Evolutionary conservation across 2,888 invertebrate genomes (phyloP).

Genomic region (Belgica antarctica): DNA sequence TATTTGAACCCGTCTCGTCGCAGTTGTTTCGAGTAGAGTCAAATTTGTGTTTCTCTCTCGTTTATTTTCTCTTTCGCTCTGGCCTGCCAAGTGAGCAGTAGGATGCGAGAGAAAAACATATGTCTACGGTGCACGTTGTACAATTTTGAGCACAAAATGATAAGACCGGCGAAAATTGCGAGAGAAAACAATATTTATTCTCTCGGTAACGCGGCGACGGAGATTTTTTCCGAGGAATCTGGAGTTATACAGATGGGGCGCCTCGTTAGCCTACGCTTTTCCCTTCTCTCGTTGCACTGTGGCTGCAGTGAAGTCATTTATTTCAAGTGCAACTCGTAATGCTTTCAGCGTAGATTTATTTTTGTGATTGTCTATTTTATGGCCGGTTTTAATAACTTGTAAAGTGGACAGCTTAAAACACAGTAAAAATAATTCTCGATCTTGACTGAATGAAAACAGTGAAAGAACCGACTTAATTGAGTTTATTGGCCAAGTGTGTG

Average conservation of each 20-base stretch:
- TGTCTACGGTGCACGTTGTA: background rate
- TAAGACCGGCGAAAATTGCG: slow-evolving; percentile 19
- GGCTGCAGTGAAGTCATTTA: background rate
- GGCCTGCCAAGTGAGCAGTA: slow-evolving; percentile 20
- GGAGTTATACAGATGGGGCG: slow-evolving; percentile 24
- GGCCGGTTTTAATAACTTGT: background rate
- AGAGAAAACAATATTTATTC: background rate
- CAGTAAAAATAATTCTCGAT: slow-evolving; percentile 1
- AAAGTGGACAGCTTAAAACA: slow-evolving; percentile 10
- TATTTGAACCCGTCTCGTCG: slow-evolving; percentile 19
- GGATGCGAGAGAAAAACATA: slow-evolving; percentile 19
- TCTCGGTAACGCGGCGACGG: background rate
- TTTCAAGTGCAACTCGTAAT: slow-evolving; percentile 20
- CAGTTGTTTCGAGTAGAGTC: background rate
- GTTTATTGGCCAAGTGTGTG: background rate
- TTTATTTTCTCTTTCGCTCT: background rate
- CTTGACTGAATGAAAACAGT: background rate
- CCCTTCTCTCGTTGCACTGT: background rate
- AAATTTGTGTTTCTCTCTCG: slow-evolving; percentile 16
- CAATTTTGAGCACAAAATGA: slow-evolving; percentile 3
- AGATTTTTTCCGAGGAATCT: slow-evolving; percentile 16
- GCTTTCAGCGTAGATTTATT: slow-evolving; percentile 12
- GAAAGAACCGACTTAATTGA: background rate
- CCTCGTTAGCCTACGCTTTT: slow-evolving; percentile 1
- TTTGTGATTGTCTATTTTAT: background rate